Base-by-base conservation (phyloP, 1,140 invertebrate genomes). In the Heliconius congener region DNA sequence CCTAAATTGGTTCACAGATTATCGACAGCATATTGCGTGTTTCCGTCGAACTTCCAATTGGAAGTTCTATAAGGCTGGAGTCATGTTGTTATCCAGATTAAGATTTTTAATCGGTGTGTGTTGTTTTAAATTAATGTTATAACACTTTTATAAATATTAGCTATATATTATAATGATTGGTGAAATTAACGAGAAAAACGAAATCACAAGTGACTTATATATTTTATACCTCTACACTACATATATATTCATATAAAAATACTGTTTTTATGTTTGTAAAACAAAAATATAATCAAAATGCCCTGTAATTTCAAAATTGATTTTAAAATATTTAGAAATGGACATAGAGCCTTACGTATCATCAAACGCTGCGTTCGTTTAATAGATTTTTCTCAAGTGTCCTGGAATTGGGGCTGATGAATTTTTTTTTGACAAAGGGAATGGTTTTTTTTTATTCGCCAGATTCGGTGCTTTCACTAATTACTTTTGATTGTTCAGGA, bases 1-100 rank as follows among this genome's bases (percentile, higher is more conserved):
- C 88, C 88, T 87, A 85, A 92, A 91, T 93, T 91, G 90, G 84
- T 87, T 83, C 82, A 90, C 86, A 89, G 87, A 90, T 91, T 88
- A 90, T 91, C 87, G 87, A 81, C 81, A 79, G 83, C 85, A 87
- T 88, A 91, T 93, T 87, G 88, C 86, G 82, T 84, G 85, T 87
- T 91, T 91, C 89, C 89, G 82, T 84, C 83, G 82, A 83, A 82
- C 79, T 82, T 81, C 83, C 84, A 83, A 84, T 87, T 85, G 84
- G 80, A 66, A 84, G 83, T 84, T 84, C 84, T 87, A 89, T 88
- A 87, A 87, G 83, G 85, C 70, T 71, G 16, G 30, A 30, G 27
- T 37, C 30, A 71, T 30, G 30, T 37, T 71, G 34, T 71, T 16
- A 4, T 71, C 81, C 46, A 37, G 52, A 73, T 78, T 71, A 66